phyloP scores from a whole-genome alignment of 2,113 vertebrate species.

The Mystacornis crossleyi region DNA sequence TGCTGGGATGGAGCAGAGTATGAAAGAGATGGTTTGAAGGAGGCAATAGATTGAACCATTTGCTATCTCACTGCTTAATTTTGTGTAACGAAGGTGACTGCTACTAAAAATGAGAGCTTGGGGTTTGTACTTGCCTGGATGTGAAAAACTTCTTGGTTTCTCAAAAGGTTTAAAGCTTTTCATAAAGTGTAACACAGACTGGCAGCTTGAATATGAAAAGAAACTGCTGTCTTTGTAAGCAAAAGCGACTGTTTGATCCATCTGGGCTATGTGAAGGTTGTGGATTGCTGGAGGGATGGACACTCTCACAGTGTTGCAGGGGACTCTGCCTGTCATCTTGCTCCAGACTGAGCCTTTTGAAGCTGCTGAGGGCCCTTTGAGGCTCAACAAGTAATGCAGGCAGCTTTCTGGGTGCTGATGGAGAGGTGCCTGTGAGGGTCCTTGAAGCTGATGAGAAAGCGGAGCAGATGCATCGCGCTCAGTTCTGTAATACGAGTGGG shows the following conservation, averaged over 20 bases:
- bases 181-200: not conserved
- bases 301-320: accelerated
- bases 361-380: not conserved
- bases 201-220: not conserved
- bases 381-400: not conserved
- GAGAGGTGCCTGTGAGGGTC: not conserved
- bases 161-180: not conserved
- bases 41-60: not conserved
- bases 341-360: not conserved
- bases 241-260: not conserved
- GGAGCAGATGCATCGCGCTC: accelerated
- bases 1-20: not conserved
- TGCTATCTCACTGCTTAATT: not conserved
- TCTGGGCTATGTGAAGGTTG: not conserved
- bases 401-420: not conserved
- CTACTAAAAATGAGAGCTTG: not conserved
- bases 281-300: not conserved
- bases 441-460: conserved; percentile 18
- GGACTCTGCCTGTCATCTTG: not conserved
- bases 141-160: not conserved
- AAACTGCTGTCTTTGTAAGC: not conserved
- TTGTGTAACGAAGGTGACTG: not conserved
- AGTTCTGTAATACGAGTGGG: not conserved
- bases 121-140: not conserved
- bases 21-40: not conserved